A percentile compares a stretch with the other conserved stretches of the same genome.
phyloP scores from a whole-genome alignment of 2,888 invertebrate species.

The Agapetus fuscipes region DNA sequence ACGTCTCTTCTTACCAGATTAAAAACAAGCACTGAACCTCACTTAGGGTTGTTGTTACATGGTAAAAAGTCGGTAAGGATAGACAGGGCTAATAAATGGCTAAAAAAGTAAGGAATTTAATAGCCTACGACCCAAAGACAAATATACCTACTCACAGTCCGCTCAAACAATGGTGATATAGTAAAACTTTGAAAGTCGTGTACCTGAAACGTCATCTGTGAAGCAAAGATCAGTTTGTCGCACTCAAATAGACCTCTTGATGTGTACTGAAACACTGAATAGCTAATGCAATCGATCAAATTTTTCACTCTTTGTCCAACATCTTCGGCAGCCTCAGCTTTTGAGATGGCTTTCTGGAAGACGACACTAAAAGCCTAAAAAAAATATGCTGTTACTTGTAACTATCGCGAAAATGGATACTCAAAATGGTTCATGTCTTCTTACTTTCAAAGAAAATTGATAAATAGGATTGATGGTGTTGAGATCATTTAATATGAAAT shows the following conservation, averaged over 20 bases:
- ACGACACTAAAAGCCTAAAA: constrained; percentile 94
- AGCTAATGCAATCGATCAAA: constrained; percentile 90
- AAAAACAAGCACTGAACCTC: too few species aligned
- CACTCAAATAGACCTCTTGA: constrained; percentile 90
- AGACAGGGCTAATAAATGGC: too few species aligned
- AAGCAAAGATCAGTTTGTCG: constrained; percentile 91
- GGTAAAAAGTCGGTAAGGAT: too few species aligned
- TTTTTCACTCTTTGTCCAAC: constrained; percentile 73
- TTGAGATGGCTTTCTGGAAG: constrained; percentile 90
- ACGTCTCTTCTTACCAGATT: not conserved
- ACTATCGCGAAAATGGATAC: constrained; percentile 2
- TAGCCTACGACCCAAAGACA: too few species aligned
- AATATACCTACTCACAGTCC: too few species aligned
- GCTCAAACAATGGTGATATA: too few species aligned
- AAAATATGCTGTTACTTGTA: constrained; percentile 2
- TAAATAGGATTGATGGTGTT: constrained; percentile 96
- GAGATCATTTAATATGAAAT: constrained; percentile 91
- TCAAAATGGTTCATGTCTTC: not conserved
- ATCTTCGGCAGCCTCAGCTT: constrained; percentile 72
- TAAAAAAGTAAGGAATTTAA: too few species aligned
- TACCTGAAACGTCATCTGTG: constrained; percentile 94
- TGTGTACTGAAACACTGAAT: constrained; percentile 91
- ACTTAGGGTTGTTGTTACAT: too few species aligned
- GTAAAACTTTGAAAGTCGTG: too few species aligned
- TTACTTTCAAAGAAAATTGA: constrained; percentile 89